phyloP scores from a whole-genome alignment of 35 echinoderm and acorn worm species.

The Lytechinus variegatus region DNA sequence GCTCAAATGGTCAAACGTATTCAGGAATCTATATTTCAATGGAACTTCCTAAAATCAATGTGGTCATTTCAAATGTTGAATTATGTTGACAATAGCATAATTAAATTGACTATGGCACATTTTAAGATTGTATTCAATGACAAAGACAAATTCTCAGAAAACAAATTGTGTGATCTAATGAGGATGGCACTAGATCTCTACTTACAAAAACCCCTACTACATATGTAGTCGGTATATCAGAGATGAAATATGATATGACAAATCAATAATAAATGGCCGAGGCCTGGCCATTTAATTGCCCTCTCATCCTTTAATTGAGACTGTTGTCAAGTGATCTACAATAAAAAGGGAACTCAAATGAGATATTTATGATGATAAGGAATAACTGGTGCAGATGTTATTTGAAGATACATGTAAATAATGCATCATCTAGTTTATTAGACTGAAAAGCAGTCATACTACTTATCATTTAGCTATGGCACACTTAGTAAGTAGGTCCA shows the following conservation, averaged over 20 bases:
- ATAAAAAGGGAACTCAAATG: background rate
- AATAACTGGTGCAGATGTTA: background rate
- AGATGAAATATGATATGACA: background rate
- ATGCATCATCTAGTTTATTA: background rate
- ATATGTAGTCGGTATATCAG: background rate
- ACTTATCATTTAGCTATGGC: background rate
- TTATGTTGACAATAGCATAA: no score
- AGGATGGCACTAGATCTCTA: background rate
- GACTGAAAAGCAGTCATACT: background rate
- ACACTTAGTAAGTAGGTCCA: background rate
- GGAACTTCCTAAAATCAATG: no score
- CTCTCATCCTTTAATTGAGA: background rate
- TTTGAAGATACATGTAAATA: background rate
- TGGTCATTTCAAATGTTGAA: no score
- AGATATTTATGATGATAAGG: slow-evolving; percentile 4
- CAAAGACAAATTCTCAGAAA: background rate
- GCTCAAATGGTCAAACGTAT: no score
- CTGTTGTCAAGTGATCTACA: background rate
- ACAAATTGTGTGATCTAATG: background rate
- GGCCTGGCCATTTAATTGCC: background rate
- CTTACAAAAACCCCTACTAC: background rate
- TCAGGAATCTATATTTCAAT: no score
- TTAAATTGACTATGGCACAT: no score
- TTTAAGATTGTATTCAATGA: background rate
- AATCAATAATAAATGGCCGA: slow-evolving; percentile 12